Evolutionary conservation across 2,888 invertebrate genomes (phyloP), one percentile per base, ranked within the genome.

Genomic region (Drosophila buzzatii): DNA sequence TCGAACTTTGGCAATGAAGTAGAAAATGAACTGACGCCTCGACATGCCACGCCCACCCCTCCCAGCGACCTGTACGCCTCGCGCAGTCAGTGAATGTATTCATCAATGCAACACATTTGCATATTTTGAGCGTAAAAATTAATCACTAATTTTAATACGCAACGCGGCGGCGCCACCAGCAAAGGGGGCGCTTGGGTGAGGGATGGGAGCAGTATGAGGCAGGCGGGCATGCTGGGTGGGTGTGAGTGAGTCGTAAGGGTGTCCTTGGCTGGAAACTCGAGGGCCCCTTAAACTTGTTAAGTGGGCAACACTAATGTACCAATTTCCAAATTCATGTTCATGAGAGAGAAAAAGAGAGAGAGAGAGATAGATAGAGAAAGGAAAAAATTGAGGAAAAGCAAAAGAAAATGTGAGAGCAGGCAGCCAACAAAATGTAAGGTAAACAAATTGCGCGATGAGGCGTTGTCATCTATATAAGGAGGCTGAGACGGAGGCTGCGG

Each of bases 71-170:
- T 1, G 16, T 7, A 2, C 7, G 7, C 39, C 39, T 2, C 7
- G 7, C 39, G 20, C 12, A 37, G 55, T 66, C 69, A 72, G 65
- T 88, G 87, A 85, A 90, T 89, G 90, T 90, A 81, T 91, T 90
- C 92, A 91, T 90, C 91, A 91, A 91, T 92, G 86, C 85, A 85
- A 85, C 79, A 81, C 90, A 92, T 92, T 91, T 92, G 80, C 91
- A 91, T 91, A 91, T 91, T 91, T 89, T 76, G 87, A 85, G 89
- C 92, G 91, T 91, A 91, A 91, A 91, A 92, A 92, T 92, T 91
- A 91, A 91, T 91, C 91, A 92, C 92, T 92, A 92, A 92, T 91
- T 92, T 92, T 91, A 91, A 92, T 92, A 90, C 85, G 87, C 72
- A 74, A 68, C 81, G 68, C 67, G 69, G 76, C 66, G 62, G 64